These are phyloP conservation scores for Drosophila quinaria DNA, from an alignment of 2,888 invertebrate species.

Conservation along the genomic window DNA sequence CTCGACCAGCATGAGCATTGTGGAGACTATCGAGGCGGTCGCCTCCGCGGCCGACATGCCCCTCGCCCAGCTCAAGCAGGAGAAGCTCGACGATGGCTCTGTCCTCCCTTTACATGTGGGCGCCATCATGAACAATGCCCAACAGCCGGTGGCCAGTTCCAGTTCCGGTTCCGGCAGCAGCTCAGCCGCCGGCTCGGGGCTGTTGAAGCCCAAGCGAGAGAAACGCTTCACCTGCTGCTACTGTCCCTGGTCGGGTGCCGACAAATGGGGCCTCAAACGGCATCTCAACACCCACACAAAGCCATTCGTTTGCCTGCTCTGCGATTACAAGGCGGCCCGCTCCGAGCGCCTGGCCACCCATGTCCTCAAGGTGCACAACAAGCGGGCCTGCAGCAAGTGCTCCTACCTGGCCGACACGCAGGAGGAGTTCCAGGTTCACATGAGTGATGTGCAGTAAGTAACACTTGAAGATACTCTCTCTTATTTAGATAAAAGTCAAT, in stretches of 20 bases:
- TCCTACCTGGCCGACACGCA: slow-evolving; percentile 94
- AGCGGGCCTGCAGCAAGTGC: slow-evolving; percentile 95
- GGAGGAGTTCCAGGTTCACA: slow-evolving; percentile 91
- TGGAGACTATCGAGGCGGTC: slow-evolving; percentile 85
- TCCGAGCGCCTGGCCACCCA: slow-evolving; percentile 96
- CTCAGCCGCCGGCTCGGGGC: slow-evolving; percentile 62
- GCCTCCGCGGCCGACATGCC: slow-evolving; percentile 84
- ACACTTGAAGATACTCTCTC: not conserved
- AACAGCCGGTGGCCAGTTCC: slow-evolving; percentile 72
- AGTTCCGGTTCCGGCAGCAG: slow-evolving; percentile 73
- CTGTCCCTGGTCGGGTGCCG: slow-evolving; percentile 96
- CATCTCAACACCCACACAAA: slow-evolving; percentile 97
- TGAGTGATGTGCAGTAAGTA: slow-evolving; percentile 91
- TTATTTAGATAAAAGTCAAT: not conserved
- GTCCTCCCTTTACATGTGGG: slow-evolving; percentile 67
- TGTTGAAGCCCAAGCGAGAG: slow-evolving; percentile 87
- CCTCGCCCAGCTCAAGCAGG: slow-evolving; percentile 84
- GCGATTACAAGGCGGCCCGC: slow-evolving; percentile 97
- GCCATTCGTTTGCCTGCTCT: slow-evolving; percentile 95
- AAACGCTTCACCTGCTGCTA: slow-evolving; percentile 94
- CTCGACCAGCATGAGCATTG: slow-evolving; percentile 85
- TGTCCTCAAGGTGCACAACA: slow-evolving; percentile 96
- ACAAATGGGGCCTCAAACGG: slow-evolving; percentile 97
- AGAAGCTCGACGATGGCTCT: slow-evolving; percentile 83
- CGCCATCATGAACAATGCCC: slow-evolving; percentile 58